phyloP scores from a whole-genome alignment of 2,888 invertebrate genomes.

The Ceratothoa steindachneri region DNA sequence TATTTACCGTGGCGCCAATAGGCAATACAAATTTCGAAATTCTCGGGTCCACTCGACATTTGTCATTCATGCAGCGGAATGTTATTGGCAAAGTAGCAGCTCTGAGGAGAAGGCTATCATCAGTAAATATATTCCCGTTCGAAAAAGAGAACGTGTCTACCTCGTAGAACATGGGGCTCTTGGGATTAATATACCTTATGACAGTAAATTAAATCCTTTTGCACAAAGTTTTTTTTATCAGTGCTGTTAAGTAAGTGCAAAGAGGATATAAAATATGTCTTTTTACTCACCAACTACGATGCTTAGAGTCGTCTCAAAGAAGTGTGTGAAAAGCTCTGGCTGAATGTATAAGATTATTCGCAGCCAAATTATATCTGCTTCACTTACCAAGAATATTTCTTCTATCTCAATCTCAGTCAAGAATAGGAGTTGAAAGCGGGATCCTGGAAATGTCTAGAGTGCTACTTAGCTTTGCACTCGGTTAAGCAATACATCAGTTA shows the following conservation, averaged over 20 bases:
- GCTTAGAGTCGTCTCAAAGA: not conserved
- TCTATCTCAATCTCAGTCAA: conserved; percentile 1
- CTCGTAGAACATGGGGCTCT: conserved; percentile 1
- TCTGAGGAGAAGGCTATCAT: conserved; percentile 55
- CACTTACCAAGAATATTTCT: conserved; percentile 7
- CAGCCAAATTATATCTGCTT: conserved; percentile 7
- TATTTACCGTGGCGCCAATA: conserved; percentile 86
- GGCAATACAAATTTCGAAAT: conserved; percentile 83
- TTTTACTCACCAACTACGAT: not conserved
- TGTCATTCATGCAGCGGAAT: conserved; percentile 79
- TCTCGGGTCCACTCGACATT: conserved; percentile 71
- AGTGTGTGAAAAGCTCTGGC: not conserved
- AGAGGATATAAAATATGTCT: conserved; percentile 11
- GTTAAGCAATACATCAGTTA: conserved; percentile 26
- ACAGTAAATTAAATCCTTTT: conserved; percentile 11
- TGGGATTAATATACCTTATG: conserved; percentile 2
- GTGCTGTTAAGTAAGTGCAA: conserved; percentile 8
- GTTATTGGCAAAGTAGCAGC: conserved; percentile 85
- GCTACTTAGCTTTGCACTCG: conserved; percentile 47
- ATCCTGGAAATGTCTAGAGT: conserved; percentile 47
- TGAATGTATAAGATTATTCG: not conserved
- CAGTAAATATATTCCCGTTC: conserved; percentile 1
- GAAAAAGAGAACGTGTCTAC: not conserved
- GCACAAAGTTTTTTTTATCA: conserved; percentile 11
- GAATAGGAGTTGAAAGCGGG: not conserved